Conservation (phyloP, 2,797 vertebrate genomes). For the Gorsachius magnificus region DNA sequence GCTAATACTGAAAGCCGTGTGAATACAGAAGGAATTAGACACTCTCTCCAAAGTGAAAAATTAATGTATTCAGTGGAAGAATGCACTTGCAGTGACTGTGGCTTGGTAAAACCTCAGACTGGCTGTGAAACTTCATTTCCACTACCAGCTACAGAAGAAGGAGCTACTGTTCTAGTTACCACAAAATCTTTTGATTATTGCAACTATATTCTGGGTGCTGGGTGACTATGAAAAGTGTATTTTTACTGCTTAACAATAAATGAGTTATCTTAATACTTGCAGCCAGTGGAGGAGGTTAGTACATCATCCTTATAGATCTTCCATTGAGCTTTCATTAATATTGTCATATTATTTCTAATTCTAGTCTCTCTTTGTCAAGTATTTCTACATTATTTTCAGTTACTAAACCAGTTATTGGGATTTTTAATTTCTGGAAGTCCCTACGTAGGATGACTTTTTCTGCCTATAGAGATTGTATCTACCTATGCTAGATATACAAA, state of each 20-base stretch:
- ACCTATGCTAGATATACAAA: background rate
- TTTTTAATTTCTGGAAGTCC: background rate
- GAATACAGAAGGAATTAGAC: background rate
- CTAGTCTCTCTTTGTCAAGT: background rate
- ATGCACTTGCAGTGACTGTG: slow-evolving; percentile 68
- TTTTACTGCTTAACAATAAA: slow-evolving; percentile 11
- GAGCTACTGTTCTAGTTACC: slow-evolving; percentile 80
- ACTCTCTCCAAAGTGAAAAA: slow-evolving; percentile 15
- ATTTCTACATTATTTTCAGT: background rate
- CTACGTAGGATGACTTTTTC: background rate
- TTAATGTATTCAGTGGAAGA: slow-evolving; percentile 67
- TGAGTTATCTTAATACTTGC: background rate
- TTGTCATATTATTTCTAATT: background rate
- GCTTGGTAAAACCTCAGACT: background rate
- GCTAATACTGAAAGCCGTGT: background rate
- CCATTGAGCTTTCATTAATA: background rate
- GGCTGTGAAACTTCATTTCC: slow-evolving; percentile 76
- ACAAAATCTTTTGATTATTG: slow-evolving; percentile 80
- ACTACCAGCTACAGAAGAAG: slow-evolving; percentile 83
- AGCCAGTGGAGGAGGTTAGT: background rate
- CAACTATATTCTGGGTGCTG: slow-evolving; percentile 51
- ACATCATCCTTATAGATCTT: background rate
- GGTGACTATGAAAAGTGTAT: slow-evolving; percentile 5
- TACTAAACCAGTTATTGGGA: background rate
- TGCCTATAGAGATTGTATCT: background rate